These are phyloP conservation scores for Ailuropoda melanoleuca DNA, from an alignment of 2,113 vertebrate genomes.

Conservation along the genomic window DNA sequence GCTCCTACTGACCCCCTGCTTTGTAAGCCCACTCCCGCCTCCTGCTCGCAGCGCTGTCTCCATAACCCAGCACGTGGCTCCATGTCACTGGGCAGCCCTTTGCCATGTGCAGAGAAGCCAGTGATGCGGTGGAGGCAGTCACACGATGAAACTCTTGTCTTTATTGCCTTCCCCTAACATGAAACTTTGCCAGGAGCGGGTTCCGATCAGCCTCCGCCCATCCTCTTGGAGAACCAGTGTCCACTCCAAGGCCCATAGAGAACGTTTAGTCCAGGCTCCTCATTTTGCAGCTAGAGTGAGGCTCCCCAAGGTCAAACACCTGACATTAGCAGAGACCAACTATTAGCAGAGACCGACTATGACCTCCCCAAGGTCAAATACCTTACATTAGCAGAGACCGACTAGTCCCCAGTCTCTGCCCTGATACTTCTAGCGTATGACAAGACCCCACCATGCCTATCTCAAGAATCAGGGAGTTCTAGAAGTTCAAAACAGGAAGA, in stretches of 20 bases:
- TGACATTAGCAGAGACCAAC: neutral
- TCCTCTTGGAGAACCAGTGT: neutral
- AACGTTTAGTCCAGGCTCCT: neutral
- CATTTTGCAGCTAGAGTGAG: neutral
- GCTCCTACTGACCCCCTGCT: too few relatives aligned
- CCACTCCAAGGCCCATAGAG: neutral
- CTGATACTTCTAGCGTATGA: neutral
- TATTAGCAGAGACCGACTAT: neutral
- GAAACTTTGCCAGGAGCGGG: neutral
- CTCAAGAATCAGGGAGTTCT: neutral
- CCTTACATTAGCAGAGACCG: neutral
- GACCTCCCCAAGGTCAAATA: neutral
- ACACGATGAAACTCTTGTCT: neutral
- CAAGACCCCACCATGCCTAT: neutral
- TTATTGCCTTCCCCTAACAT: neutral
- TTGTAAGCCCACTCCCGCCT: neutral
- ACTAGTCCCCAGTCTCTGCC: neutral
- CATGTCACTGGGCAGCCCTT: neutral
- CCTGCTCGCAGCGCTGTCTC: neutral
- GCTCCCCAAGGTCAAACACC: neutral
- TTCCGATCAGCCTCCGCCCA: accelerated
- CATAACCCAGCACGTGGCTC: accelerated
- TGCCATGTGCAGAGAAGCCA: neutral
- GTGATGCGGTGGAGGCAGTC: neutral
- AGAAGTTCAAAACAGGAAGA: neutral